Base-by-base conservation (phyloP, 1,140 invertebrate species). In the Drosophila neocordata region DNA sequence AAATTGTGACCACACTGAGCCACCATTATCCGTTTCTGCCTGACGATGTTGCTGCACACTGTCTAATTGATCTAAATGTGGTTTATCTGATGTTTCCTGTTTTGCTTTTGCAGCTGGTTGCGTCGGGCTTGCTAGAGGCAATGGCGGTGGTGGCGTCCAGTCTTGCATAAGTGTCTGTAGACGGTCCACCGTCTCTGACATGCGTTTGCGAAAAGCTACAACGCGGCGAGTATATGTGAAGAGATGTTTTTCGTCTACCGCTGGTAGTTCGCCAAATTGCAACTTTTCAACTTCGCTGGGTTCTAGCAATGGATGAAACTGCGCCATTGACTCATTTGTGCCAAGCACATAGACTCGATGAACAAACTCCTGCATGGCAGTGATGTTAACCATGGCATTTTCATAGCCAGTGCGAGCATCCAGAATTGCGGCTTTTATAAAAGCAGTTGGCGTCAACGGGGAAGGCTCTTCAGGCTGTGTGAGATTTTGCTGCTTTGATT, bases 1-100 rank as follows among this genome's bases (percentile, higher is more conserved):
- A 9, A 91, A 72, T 31, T 91, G 89, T 6, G 89, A 88, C 89
- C 89, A 91, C 1, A 91, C 89, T 1, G 89, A 91, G 7, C 76
- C 72, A 37, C 65, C 67, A 3, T 55, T 41, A 3, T 31, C 24
- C 8, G 20, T 20, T 48, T 61, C 15, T 4, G 31, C 18, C 12
- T 64, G 41, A 20, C 41, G 13, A 1, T 60, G n/a, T 1, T 52
- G 27, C 5, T 59, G 68, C 0, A 44, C 22, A 20, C 24, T 51
- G 22, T 51, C 8, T 8, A 15, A 57, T 1, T 64, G 44, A 7
- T n/a, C 24, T 4, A 9, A n/a, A 41, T 22, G 0, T 1, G 51
- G 13, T 51, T 63, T 59, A 38, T 48, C 41, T 2, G 41, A 1
- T 15, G 41, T 11, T 11, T 48, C 15, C 20, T 48, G 8, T 4